Conservation (phyloP, 1,140 invertebrate species). For the Mylabris phalerata region DNA sequence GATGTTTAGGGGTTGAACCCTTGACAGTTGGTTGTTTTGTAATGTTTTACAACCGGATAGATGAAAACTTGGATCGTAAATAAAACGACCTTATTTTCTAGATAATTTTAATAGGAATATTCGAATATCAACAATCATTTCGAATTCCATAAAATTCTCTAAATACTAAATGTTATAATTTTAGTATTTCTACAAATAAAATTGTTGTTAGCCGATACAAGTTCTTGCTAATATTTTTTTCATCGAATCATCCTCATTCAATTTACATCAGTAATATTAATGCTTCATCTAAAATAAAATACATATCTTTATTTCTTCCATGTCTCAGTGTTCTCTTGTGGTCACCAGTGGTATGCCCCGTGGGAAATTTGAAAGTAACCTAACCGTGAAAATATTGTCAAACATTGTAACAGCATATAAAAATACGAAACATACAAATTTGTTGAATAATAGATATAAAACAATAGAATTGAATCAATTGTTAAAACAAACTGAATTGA, state of each 20-base stretch:
- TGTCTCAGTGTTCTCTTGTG: too few relatives aligned
- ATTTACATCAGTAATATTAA: too few relatives aligned
- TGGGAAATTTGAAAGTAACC: conserved; percentile 34
- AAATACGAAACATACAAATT: conserved; percentile 21
- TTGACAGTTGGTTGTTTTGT: neutral
- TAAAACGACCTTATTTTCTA: conserved; percentile 22
- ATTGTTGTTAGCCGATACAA: too few relatives aligned
- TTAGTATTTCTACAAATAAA: too few relatives aligned
- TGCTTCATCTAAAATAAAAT: too few relatives aligned
- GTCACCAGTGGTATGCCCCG: conserved; percentile 4
- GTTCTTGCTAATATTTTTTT: too few relatives aligned
- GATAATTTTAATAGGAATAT: conserved; percentile 14
- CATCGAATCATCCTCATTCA: too few relatives aligned
- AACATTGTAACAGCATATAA: conserved; percentile 26
- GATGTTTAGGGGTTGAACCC: too few relatives aligned
- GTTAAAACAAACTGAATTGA: conserved; percentile 20
- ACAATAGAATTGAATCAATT: conserved; percentile 26
- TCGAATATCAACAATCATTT: too few relatives aligned
- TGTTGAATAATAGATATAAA: conserved; percentile 23
- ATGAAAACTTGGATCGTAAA: conserved; percentile 23
- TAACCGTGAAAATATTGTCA: conserved; percentile 33
- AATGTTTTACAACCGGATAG: conserved; percentile 20
- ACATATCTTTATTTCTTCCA: too few relatives aligned
- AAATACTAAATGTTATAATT: too few relatives aligned
- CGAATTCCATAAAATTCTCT: too few relatives aligned